phyloP scores from a whole-genome alignment of 2,888 invertebrate genomes.

The Tipula unca region DNA sequence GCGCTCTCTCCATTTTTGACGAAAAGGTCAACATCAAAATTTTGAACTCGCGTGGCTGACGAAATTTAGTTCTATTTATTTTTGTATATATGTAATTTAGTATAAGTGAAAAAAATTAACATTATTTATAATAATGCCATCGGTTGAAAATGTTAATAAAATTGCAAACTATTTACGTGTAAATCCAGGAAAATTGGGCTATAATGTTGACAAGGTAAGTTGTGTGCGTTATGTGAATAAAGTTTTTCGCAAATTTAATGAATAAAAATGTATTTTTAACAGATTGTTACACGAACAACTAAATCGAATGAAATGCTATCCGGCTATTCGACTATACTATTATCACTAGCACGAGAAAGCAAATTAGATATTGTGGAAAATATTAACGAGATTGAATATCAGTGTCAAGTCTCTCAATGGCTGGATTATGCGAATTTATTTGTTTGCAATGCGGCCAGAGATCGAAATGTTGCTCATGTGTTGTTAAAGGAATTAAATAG shows the following conservation, averaged over 20 bases:
- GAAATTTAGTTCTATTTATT: not conserved
- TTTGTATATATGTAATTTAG: not conserved
- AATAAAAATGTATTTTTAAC: constrained; percentile 24
- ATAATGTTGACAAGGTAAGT: constrained; percentile 46
- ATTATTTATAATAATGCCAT: constrained; percentile 24
- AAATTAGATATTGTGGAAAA: constrained; percentile 34
- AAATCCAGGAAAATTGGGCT: constrained; percentile 45
- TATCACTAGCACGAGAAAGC: constrained; percentile 43
- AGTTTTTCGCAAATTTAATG: not conserved
- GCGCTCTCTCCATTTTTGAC: not conserved
- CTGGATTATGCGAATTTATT: constrained; percentile 51
- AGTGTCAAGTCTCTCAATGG: constrained; percentile 53
- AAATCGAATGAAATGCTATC: constrained; percentile 35
- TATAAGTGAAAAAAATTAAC: not conserved
- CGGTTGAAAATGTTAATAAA: constrained; percentile 38
- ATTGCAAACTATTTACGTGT: constrained; percentile 48
- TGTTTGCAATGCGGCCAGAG: constrained; percentile 35
- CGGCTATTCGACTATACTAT: constrained; percentile 46
- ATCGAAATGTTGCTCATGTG: constrained; percentile 34
- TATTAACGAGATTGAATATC: constrained; percentile 30
- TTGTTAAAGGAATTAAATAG: constrained; percentile 46
- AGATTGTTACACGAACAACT: constrained; percentile 45
- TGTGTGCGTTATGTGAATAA: not conserved
- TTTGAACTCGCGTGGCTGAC: not conserved
- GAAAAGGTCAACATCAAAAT: not conserved